Base-by-base conservation (phyloP, 2,113 vertebrate species). In the Salvator merianae region DNA sequence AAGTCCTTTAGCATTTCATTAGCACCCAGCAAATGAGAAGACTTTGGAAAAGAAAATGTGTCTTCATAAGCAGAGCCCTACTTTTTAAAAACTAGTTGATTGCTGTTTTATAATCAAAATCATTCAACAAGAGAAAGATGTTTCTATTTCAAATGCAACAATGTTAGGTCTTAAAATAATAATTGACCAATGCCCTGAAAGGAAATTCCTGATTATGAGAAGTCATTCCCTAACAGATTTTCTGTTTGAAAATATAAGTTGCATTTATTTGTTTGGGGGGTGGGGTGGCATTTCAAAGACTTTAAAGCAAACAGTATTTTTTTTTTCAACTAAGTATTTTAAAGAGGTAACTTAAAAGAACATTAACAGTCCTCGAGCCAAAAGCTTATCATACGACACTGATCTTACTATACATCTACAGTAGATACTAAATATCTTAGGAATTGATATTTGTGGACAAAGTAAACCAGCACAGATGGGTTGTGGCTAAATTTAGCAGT, bases 161-260 rank as follows among this genome's bases (percentile, higher is more conserved):
- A 84, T 88, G 91, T 91, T 73, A 76, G 93, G 92, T 86, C 89
- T 81, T 88, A 24, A 65, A 90, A 93, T 86, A 90, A 62, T 1
- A 43, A 69, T 94, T 93, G 92, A 90, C 90, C 90, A 94, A 94
- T 36, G 59, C 92, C 89, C 89, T 83, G 89, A 77, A 90, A 89
- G 86, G 81, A 90, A 92, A 89, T 91, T 20, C 81, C 77, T 85
- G 75, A 91, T 91, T 90, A 93, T 92, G 90, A 93, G 90, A 91
- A 94, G 85, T 53, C 47, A 89, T 93, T 79, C 91, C 93, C 89
- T 89, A 81, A 88, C 88, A 86, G 92, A 92, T 91, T 90, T 89
- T 91, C 38, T 92, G 74, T 88, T 93, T 90, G 86, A 86, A 91
- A 91, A 82, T 53, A 87, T 69, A 74, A n/a, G n/a, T 81, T 84